These are phyloP conservation scores for Nixonia krombeini DNA, from an alignment of 1,140 invertebrate species.

Conservation along the genomic window DNA sequence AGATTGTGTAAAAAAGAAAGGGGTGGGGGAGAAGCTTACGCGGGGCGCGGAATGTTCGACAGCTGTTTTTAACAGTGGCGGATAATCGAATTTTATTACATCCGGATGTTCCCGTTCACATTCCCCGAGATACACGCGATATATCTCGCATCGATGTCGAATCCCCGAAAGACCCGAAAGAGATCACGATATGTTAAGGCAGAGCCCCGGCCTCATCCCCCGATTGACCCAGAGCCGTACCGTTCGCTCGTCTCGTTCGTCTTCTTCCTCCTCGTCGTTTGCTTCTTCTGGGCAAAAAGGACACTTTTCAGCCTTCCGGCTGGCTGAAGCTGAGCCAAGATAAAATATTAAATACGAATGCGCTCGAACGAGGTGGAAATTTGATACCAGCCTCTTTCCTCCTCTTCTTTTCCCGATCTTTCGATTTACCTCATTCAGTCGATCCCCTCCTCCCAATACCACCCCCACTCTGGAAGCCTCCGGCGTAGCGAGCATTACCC, in stretches of 20 bases:
- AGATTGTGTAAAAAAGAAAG: too few relatives aligned
- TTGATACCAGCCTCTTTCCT: constrained; percentile 49
- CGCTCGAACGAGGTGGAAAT: constrained; percentile 59
- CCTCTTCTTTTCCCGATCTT: constrained; percentile 17
- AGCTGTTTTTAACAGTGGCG: too few relatives aligned
- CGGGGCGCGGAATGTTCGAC: too few relatives aligned
- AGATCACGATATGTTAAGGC: constrained; percentile 38
- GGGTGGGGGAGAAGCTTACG: too few relatives aligned
- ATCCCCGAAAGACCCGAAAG: constrained; percentile 42
- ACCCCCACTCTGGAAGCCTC: not conserved
- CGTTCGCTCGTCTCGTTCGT: not conserved
- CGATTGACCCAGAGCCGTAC: constrained; percentile 40
- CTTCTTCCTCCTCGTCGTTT: not conserved
- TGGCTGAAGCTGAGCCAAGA: constrained; percentile 24
- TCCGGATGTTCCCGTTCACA: too few relatives aligned
- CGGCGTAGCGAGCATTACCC: constrained; percentile 7
- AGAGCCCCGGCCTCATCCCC: constrained; percentile 21
- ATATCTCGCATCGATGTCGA: constrained; percentile 45
- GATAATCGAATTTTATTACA: too few relatives aligned
- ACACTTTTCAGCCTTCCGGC: constrained; percentile 25
- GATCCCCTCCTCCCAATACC: constrained; percentile 4
- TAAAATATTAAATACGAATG: constrained; percentile 64
- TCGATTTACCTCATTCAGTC: constrained; percentile 22
- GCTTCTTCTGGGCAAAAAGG: constrained; percentile 24
- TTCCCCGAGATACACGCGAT: constrained; percentile 22